Percentiles rank a stretch among this genome's conserved stretches.
Evolutionary conservation across 2,113 vertebrate species (phyloP).

Genomic region (Pelmatolapia mariae): DNA sequence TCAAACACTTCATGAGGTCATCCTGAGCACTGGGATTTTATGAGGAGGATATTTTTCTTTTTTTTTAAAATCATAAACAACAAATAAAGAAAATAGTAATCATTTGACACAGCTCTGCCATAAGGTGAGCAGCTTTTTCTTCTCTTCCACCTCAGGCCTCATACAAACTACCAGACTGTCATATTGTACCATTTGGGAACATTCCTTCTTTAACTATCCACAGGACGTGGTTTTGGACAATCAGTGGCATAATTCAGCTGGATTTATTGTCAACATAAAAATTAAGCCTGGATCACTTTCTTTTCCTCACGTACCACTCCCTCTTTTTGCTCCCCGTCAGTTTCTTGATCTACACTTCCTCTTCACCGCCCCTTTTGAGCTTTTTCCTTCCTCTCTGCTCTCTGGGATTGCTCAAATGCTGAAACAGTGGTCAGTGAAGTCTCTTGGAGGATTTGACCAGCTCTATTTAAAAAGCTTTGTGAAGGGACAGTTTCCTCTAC

Average conservation of each 20-base stretch:
- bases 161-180: background rate
- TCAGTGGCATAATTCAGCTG: background rate
- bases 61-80: background rate
- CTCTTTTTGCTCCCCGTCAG: background rate
- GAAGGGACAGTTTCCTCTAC: background rate
- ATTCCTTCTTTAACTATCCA: background rate
- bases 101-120: background rate
- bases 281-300: background rate
- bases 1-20: background rate
- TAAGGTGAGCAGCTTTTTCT: background rate
- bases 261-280: background rate
- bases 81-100: background rate
- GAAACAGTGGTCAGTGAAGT: constrained; percentile 13
- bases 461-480: background rate
- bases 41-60: background rate
- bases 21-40: background rate
- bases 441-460: constrained; percentile 28
- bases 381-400: background rate
- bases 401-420: background rate
- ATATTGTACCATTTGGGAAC: background rate
- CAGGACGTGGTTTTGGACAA: background rate
- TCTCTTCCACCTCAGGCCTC: background rate
- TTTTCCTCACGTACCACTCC: background rate
- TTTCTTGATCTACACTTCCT: background rate
- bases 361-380: background rate